Conservation (phyloP, 2,888 invertebrate species). For the Ceriagrion tenellum region DNA sequence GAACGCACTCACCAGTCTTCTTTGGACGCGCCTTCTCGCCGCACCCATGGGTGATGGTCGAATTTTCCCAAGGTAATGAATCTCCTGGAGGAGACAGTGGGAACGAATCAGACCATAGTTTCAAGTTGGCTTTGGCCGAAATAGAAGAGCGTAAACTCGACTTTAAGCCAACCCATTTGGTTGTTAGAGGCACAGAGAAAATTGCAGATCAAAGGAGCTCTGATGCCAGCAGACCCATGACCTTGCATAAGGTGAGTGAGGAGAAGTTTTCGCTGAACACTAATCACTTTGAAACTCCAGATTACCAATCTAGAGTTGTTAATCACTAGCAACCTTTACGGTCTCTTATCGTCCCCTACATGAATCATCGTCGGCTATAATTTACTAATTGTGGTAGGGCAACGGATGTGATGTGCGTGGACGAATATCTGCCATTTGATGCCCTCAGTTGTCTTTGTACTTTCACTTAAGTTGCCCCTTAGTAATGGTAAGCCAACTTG, state of each 20-base stretch:
- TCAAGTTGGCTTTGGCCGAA: slow-evolving; percentile 30
- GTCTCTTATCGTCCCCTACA: too few relatives aligned
- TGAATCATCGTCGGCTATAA: too few relatives aligned
- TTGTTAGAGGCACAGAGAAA: background rate
- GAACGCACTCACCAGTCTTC: background rate
- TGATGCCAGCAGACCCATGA: background rate
- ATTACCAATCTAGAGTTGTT: too few relatives aligned
- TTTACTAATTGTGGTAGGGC: too few relatives aligned
- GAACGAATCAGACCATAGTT: slow-evolving; percentile 46
- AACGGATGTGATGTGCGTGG: too few relatives aligned
- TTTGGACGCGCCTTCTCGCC: slow-evolving; percentile 4
- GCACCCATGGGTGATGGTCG: slow-evolving; percentile 46
- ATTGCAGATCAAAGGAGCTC: background rate
- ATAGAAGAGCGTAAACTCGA: slow-evolving; percentile 48
- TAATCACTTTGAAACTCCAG: too few relatives aligned
- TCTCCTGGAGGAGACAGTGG: slow-evolving; percentile 35
- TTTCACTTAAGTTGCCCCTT: too few relatives aligned
- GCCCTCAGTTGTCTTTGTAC: too few relatives aligned
- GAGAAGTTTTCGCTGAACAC: background rate
- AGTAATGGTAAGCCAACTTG: too few relatives aligned
- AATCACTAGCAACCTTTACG: too few relatives aligned
- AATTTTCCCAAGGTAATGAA: slow-evolving; percentile 14
- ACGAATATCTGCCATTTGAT: too few relatives aligned
- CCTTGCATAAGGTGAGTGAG: background rate
- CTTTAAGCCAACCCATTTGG: background rate